Evolutionary conservation across 1,140 invertebrate genomes (phyloP).

Genomic region (Zeugodacus cucurbitae): DNA sequence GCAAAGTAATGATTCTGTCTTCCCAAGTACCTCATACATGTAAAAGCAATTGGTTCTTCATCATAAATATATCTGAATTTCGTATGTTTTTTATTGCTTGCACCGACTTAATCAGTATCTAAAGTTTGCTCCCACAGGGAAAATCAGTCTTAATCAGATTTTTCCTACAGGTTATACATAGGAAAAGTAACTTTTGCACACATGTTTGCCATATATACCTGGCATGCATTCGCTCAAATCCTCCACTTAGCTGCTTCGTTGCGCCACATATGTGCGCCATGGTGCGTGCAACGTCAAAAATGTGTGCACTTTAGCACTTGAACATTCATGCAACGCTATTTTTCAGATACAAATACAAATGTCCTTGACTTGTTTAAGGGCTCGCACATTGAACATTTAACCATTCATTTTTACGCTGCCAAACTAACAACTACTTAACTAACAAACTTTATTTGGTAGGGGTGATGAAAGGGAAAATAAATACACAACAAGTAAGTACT

Average conservation of each 20-base stretch:
- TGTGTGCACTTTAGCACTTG: not conserved
- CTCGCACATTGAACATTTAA: not conserved
- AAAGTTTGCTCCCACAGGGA: too few species aligned
- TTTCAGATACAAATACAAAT: not conserved
- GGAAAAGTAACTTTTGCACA: not conserved
- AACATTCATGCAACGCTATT: too few species aligned
- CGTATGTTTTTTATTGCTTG: too few species aligned
- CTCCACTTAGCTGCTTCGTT: not conserved
- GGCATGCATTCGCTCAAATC: not conserved
- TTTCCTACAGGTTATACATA: too few species aligned
- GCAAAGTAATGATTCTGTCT: too few species aligned
- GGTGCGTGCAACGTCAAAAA: not conserved
- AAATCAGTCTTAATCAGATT: too few species aligned
- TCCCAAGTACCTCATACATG: too few species aligned
- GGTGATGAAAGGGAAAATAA: not conserved
- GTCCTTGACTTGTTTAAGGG: not conserved
- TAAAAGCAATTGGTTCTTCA: too few species aligned
- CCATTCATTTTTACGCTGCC: constrained; percentile 17
- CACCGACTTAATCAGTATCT: too few species aligned
- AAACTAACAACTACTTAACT: not conserved
- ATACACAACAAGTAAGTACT: not conserved
- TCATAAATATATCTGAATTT: too few species aligned
- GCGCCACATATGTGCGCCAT: not conserved
- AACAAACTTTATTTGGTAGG: not conserved
- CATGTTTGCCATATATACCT: not conserved